Conservation (phyloP, 2,797 vertebrate species). For the Scolopax bukidnonensis region DNA sequence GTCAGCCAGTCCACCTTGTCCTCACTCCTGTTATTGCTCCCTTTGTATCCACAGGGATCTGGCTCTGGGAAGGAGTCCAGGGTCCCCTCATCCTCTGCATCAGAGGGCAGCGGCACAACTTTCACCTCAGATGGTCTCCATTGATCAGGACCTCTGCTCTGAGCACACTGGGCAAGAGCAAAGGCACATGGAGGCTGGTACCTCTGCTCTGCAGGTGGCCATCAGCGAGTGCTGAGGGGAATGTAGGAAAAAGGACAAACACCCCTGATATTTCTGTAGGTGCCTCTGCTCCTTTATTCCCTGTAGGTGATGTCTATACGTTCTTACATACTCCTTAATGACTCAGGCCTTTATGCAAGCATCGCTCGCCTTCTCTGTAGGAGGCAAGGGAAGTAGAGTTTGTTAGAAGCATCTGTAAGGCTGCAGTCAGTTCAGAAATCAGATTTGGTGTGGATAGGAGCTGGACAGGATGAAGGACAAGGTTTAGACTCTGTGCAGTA, state of each 20-base stretch:
- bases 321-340: not conserved
- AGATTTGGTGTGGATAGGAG: not conserved
- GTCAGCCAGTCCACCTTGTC: not conserved
- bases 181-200: not conserved
- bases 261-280: not conserved
- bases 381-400: not conserved
- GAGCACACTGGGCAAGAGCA: not conserved
- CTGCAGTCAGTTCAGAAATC: not conserved
- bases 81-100: not conserved
- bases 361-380: not conserved
- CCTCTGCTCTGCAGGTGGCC: not conserved
- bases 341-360: not conserved
- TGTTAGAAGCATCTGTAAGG: not conserved
- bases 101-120: not conserved
- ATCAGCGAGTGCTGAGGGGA: not conserved
- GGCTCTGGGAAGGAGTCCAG: not conserved
- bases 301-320: not conserved
- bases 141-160: not conserved
- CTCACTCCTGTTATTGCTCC: not conserved
- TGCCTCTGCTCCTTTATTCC: not conserved
- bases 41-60: not conserved
- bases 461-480: not conserved
- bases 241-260: not conserved
- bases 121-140: not conserved
- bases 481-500: not conserved